These are phyloP conservation scores for Erebia ligea DNA, from an alignment of 2,888 invertebrate genomes.

Conservation along the genomic window DNA sequence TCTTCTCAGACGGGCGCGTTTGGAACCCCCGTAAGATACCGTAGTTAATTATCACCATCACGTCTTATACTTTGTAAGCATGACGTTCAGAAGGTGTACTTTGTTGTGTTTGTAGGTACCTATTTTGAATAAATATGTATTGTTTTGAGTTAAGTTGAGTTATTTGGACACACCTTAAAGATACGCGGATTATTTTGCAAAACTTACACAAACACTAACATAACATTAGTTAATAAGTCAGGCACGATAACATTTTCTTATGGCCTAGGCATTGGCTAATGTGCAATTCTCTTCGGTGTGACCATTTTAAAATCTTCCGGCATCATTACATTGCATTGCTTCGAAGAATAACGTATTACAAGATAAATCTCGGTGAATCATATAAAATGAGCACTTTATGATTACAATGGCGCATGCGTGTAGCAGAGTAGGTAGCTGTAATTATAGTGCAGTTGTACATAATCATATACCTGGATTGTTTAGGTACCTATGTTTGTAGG, in stretches of 20 bases:
- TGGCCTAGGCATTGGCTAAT: slow-evolving; percentile 2
- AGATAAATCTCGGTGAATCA: slow-evolving; percentile 27
- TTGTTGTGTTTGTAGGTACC: no score
- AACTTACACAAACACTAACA: no score
- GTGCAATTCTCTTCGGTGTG: slow-evolving; percentile 8
- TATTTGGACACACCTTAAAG: no score
- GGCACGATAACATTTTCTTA: slow-evolving; percentile 1
- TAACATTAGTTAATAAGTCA: background rate
- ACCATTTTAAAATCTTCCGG: slow-evolving; percentile 24
- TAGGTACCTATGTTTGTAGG: background rate
- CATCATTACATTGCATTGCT: slow-evolving; percentile 14
- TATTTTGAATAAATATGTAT: no score
- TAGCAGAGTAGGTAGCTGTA: slow-evolving; percentile 15
- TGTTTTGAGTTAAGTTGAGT: no score
- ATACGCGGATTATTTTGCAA: no score
- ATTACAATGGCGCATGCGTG: slow-evolving; percentile 20
- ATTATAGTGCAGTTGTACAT: slow-evolving; percentile 10
- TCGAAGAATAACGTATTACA: slow-evolving; percentile 19
- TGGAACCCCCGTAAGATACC: no score
- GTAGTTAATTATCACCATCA: no score
- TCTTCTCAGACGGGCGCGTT: no score
- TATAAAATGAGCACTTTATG: slow-evolving; percentile 22
- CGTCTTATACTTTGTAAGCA: no score
- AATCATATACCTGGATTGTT: background rate
- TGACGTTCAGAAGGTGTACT: no score